Evolutionary conservation across 2,113 vertebrate genomes (phyloP), one percentile per base, ranked within the genome.

Genomic region (Myocastor coypus): DNA sequence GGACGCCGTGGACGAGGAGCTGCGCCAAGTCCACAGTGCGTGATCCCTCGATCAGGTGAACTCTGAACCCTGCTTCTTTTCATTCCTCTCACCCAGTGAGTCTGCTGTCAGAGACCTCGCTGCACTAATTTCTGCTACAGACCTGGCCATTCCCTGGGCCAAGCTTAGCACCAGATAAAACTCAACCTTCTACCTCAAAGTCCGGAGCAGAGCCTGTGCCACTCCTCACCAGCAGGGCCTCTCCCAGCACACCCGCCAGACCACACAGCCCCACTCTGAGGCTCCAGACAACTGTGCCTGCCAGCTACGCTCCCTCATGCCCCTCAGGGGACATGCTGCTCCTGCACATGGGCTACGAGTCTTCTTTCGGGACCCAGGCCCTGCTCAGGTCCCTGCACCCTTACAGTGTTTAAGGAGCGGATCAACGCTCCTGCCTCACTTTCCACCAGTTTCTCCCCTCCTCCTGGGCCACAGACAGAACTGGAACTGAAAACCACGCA

Each of bases 321-420:
- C 28, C 59, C 22, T 75, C 40, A 5, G 26, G 40, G 12, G 73
- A 42, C n/a, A 12, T 4, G 26, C 71, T 40, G 69, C 69, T 75
- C 37, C 37, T 73, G 71, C 26, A 9, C 3, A 28, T 73, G 16
- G 28, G 52, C 64, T 42, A 30, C 37, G 3, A 16, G 52, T 46
- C 37, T 55, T 61, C 50, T 28, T 59, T 63, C 34, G 37, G 57
- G 69, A 3, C 10, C 66, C 2, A 30, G 61, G 46, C 46, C 37
- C 63, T 61, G 2, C 16, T 0, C 6, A 59, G 80, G 37, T 3
- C 16, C 8, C 42, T 6, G 5, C 37, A 40, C 12, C 19, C 0
- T 0, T 0, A 1, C 0, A 28, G 12, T 0, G 12, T 59, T 50
- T 34, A 3, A 11, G 4, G 11, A 86, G 30, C 14, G 42, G 20